A percentile compares a stretch with the other conserved stretches of the same genome.
These are phyloP conservation scores for Magallana nippona DNA, from an alignment of 2,888 invertebrate species.

Conservation along the genomic window DNA sequence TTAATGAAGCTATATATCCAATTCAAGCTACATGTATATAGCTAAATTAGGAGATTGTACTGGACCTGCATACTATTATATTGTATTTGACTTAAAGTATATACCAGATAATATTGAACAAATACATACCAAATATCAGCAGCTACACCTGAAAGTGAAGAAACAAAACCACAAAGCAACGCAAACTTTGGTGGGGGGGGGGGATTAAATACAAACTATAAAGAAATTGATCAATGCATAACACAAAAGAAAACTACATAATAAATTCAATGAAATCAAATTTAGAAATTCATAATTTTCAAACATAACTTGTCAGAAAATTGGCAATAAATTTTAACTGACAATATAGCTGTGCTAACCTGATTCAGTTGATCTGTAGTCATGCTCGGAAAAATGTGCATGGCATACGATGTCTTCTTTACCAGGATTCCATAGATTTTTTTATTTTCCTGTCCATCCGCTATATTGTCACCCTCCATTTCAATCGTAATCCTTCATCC, in stretches of 20 bases:
- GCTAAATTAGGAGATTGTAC: no score
- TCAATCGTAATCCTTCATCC: not conserved
- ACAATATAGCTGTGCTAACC: constrained; percentile 3
- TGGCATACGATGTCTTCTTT: constrained; percentile 35
- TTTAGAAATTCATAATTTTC: no score
- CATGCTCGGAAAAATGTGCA: constrained; percentile 18
- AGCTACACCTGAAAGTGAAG: not conserved
- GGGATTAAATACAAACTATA: not conserved
- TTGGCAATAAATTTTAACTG: no score
- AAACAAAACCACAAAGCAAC: not conserved
- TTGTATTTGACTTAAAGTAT: not conserved
- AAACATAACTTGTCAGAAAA: no score
- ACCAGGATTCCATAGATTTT: constrained; percentile 23
- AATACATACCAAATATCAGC: not conserved
- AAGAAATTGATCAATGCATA: not conserved
- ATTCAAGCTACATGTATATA: no score
- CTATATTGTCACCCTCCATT: constrained; percentile 36
- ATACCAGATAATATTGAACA: not conserved
- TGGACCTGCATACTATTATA: no score
- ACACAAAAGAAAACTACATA: not conserved
- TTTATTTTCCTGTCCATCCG: constrained; percentile 16
- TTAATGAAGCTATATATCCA: no score
- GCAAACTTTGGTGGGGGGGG: not conserved
- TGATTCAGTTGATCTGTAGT: constrained; percentile 26
- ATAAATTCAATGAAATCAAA: no score